These are phyloP conservation scores for Cyphomyrmex costatus DNA, from an alignment of 1,140 invertebrate species.

Conservation along the genomic window DNA sequence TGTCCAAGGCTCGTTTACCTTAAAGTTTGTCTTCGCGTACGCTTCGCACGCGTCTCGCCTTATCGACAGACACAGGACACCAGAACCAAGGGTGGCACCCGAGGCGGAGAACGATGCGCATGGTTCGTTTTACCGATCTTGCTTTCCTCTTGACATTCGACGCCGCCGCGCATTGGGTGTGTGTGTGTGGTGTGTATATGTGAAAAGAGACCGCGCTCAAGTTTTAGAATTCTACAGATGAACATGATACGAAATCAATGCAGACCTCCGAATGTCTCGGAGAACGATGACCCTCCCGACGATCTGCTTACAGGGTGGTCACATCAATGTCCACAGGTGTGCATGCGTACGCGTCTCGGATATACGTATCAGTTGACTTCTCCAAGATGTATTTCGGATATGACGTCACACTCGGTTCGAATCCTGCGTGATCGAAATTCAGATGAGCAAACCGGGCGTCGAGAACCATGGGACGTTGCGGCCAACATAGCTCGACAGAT, in stretches of 20 bases:
- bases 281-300: constrained; percentile 7
- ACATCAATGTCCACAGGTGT: constrained; percentile 48
- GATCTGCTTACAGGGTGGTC: constrained; percentile 31
- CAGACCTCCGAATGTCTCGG: constrained; percentile 57
- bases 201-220: constrained; percentile 73
- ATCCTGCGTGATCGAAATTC: constrained; percentile 77
- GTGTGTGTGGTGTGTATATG: constrained; percentile 13
- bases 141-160: constrained; percentile 77
- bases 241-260: constrained; percentile 81
- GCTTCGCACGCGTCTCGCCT: constrained; percentile 9
- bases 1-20: background rate
- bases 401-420: constrained; percentile 74
- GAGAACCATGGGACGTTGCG: constrained; percentile 34
- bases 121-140: constrained; percentile 71
- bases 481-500: constrained; percentile 28
- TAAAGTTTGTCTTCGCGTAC: constrained; percentile 10
- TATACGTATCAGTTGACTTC: constrained; percentile 57
- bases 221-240: constrained; percentile 78
- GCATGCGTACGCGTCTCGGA: constrained; percentile 24
- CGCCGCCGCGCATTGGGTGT: constrained; percentile 36
- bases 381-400: constrained; percentile 55
- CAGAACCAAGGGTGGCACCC: constrained; percentile 46
- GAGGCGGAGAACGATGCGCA: constrained; percentile 40
- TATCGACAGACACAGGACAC: constrained; percentile 35
- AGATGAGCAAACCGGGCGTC: constrained; percentile 59